Conservation (phyloP, 1,140 invertebrate species). For the Episyrphus balteatus region DNA sequence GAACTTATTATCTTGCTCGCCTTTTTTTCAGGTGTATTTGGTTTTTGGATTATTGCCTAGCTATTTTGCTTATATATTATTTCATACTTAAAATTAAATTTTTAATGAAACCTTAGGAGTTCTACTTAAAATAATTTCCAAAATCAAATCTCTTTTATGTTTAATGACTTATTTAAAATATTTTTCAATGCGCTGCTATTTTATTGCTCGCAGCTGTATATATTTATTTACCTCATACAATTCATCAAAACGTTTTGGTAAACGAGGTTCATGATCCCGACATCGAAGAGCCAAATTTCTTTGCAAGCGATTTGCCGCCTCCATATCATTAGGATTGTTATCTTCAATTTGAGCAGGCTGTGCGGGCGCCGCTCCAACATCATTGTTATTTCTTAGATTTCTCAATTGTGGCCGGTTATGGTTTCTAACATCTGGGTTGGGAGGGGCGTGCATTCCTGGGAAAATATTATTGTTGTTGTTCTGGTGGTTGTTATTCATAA, state of each 20-base stretch:
- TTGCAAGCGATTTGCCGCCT: constrained; percentile 29
- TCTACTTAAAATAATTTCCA: no score
- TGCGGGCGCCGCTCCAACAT: not conserved
- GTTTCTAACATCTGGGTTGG: constrained; percentile 8
- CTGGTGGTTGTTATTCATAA: constrained; percentile 12
- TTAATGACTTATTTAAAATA: no score
- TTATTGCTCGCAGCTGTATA: no score
- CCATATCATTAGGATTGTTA: constrained; percentile 20
- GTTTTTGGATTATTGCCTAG: no score
- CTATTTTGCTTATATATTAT: no score
- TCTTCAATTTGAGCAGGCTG: not conserved
- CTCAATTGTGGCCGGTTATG: constrained; percentile 8
- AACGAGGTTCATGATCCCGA: constrained; percentile 28
- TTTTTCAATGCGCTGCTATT: no score
- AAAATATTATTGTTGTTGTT: constrained; percentile 18
- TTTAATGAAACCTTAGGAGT: no score
- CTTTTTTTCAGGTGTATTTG: no score
- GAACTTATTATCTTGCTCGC: no score
- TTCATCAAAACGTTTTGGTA: constrained; percentile 33
- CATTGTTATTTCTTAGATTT: constrained; percentile 1
- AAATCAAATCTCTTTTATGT: no score
- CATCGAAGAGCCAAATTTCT: constrained; percentile 30
- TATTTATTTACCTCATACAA: constrained; percentile 20
- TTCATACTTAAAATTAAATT: no score
- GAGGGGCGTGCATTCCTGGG: constrained; percentile 21